Conservation (phyloP, 2,797 vertebrate species). For the Moxostoma hubbsi region DNA sequence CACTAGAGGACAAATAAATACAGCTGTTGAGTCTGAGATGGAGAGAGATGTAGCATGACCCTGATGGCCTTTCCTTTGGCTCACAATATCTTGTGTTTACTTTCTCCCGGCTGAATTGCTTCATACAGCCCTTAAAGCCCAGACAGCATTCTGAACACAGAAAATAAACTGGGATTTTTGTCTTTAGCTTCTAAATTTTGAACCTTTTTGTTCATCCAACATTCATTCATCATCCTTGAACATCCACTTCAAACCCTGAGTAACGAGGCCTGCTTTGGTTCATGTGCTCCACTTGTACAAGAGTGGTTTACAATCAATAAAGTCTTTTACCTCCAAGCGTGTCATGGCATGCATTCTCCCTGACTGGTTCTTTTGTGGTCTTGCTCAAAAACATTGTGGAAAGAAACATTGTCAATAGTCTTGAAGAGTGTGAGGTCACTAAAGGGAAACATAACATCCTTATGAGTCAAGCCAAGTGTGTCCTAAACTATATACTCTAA, state of each 20-base stretch:
- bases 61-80: constrained; percentile 25
- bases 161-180: constrained; percentile 19
- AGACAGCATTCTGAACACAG: constrained; percentile 20
- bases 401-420: constrained; percentile 37
- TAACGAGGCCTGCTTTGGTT: constrained; percentile 19
- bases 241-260: background rate
- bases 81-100: constrained; percentile 38
- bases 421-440: constrained; percentile 39
- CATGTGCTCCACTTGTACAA: constrained; percentile 23
- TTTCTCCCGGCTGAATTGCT: constrained; percentile 26
- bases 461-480: constrained; percentile 35
- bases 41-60: constrained; percentile 44
- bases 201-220: constrained; percentile 24
- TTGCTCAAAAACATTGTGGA: constrained; percentile 31
- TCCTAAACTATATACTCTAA: constrained; percentile 42
- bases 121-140: constrained; percentile 10
- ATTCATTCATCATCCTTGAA: constrained; percentile 31
- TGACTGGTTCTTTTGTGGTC: constrained; percentile 41
- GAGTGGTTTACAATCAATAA: constrained; percentile 53
- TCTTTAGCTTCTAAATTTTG: background rate
- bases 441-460: constrained; percentile 34
- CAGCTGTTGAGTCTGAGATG: background rate
- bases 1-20: background rate
- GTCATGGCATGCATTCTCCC: constrained; percentile 25
- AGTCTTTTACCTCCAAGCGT: constrained; percentile 29